Base-by-base conservation (phyloP, 2,113 vertebrate genomes). In the Triplophysa siluroides region DNA sequence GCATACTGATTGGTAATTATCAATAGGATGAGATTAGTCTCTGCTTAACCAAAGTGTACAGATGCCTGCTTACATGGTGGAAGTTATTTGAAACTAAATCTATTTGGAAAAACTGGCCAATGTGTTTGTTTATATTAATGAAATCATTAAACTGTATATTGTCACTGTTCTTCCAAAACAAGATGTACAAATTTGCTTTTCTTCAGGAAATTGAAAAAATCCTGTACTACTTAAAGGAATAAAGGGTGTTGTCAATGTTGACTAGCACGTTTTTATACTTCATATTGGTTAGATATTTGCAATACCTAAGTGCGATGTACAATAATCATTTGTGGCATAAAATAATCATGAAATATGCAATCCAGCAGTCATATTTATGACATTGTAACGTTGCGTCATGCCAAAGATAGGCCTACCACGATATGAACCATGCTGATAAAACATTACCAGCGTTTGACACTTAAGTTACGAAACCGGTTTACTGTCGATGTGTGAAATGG, bases 1-100 rank as follows among this genome's bases (percentile, higher is more conserved):
- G 66, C 65, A 56, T 73, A 69, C 69, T 41, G 47, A 83, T 81
- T 68, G 81, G 78, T 81, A 67, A 81, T 85, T 83, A 78, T 54
- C 68, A 73, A 61, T 66, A 70, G 69, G 41, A 68, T 43, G 72
- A 70, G 38, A 61, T 64, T 26, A 71, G 54, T 33, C 68, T 73
- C 67, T 45, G 38, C 77, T 78, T 63, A 65, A 63, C 54, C 23
- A 19, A 56, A 60, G 26, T 2, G 21, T 56, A 73, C 19, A 80
- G 43, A 72, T 33, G 19, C 6, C 38, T 61, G 41, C 72, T 26
- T 62, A 19, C 54, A 19, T 63, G 21, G 50, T 62, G 56, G 23
- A 58, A 76, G 60, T 64, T 63, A 63, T 64, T 63, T 26, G 24
- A 45, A 63, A 45, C 24, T 16, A 50, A 50, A 16, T 13, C 11